phyloP scores from a whole-genome alignment of 1,140 invertebrate species.

The Lamellibrachia luymesi region DNA sequence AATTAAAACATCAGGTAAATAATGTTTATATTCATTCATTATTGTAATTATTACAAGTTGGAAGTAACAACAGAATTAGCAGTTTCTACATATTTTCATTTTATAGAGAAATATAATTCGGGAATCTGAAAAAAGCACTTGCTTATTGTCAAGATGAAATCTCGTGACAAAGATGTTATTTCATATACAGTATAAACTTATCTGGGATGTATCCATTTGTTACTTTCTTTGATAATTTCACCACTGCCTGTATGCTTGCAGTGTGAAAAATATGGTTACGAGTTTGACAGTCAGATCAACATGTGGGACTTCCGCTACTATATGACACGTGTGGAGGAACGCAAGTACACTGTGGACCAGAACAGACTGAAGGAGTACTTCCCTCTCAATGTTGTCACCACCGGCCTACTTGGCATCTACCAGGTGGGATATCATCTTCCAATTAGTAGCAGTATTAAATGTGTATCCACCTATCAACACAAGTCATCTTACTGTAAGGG shows the following conservation, averaged over 20 bases:
- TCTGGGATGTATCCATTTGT: background rate
- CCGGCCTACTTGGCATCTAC: slow-evolving; percentile 61
- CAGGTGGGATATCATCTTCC: slow-evolving; percentile 45
- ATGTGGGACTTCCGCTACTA: slow-evolving; percentile 62
- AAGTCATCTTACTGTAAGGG: too few species aligned
- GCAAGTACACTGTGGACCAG: slow-evolving; percentile 61
- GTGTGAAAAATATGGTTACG: slow-evolving; percentile 58
- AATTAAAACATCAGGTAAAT: too few species aligned
- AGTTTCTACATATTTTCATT: too few species aligned
- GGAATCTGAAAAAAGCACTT: too few species aligned
- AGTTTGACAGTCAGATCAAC: slow-evolving; percentile 58
- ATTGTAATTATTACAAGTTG: too few species aligned
- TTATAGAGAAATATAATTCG: too few species aligned
- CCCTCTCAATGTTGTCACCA: slow-evolving; percentile 60
- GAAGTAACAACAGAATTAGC: too few species aligned
- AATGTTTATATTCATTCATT: too few species aligned
- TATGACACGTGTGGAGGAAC: slow-evolving; percentile 59
- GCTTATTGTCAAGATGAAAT: too few species aligned
- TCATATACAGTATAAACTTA: too few species aligned
- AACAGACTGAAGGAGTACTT: slow-evolving; percentile 62
- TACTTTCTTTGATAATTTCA: background rate
- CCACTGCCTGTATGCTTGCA: slow-evolving; percentile 39
- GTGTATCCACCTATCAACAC: background rate
- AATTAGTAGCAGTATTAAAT: background rate
- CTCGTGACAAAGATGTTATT: too few species aligned